Conservation (phyloP, 2,113 vertebrate genomes). For the Caloenas nicobarica region DNA sequence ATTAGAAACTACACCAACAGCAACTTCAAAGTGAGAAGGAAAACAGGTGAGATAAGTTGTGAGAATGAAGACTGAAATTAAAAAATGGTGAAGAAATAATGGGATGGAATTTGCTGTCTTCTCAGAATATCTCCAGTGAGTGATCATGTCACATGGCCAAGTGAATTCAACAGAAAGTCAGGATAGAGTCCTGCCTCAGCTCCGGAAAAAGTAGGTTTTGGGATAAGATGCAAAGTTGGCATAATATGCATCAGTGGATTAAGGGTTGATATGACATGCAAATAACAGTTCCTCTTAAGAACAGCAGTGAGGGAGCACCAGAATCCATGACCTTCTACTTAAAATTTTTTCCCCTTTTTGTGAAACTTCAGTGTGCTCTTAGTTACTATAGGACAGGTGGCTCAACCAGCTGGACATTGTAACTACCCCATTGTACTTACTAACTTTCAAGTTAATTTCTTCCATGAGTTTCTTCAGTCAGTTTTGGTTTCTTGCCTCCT, state of each 20-base stretch:
- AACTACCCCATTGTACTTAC: background rate
- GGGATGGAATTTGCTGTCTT: background rate
- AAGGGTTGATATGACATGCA: background rate
- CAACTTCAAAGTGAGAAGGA: background rate
- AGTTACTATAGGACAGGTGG: background rate
- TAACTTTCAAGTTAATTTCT: background rate
- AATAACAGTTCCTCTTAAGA: background rate
- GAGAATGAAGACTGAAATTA: background rate
- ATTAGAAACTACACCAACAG: background rate
- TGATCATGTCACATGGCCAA: background rate
- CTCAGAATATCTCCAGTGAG: background rate
- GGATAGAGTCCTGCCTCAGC: background rate
- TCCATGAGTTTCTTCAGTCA: background rate
- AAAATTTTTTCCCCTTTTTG: background rate
- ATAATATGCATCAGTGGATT: background rate
- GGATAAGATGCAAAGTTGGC: background rate
- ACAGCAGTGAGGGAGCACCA: background rate
- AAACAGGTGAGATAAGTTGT: background rate
- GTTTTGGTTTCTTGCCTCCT: background rate
- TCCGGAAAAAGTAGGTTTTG: background rate
- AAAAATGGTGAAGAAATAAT: background rate
- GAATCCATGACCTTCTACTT: background rate
- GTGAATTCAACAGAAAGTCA: background rate
- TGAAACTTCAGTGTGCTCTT: background rate
- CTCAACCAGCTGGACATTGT: background rate